phyloP scores from a whole-genome alignment of 2,113 vertebrate genomes.

The Sus scrofa region T2T-Sscrofa CM000816.6:12977001-12977500 shows the following conservation, averaged over 20 bases:
- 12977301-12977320: constrained; percentile 20
- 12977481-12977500: constrained; percentile 25
- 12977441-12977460: neutral
- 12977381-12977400: constrained; percentile 69
- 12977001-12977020: neutral
- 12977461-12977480: neutral
- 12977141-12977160: neutral
- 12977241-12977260: neutral
- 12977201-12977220: neutral
- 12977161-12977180: neutral
- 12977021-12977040: neutral
- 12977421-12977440: neutral
- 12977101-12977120: no score
- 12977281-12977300: neutral
- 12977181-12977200: neutral
- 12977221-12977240: neutral
- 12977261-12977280: neutral
- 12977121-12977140: fast-evolving
- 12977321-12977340: neutral
- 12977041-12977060: neutral
- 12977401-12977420: constrained; percentile 45
- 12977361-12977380: constrained; percentile 40
- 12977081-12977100: neutral
- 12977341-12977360: constrained; percentile 44
- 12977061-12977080: neutral